Percentiles rank a stretch among this genome's conserved stretches.
Conservation (phyloP, 2,113 vertebrate species). For the Leptobrachium ailaonicum region DNA sequence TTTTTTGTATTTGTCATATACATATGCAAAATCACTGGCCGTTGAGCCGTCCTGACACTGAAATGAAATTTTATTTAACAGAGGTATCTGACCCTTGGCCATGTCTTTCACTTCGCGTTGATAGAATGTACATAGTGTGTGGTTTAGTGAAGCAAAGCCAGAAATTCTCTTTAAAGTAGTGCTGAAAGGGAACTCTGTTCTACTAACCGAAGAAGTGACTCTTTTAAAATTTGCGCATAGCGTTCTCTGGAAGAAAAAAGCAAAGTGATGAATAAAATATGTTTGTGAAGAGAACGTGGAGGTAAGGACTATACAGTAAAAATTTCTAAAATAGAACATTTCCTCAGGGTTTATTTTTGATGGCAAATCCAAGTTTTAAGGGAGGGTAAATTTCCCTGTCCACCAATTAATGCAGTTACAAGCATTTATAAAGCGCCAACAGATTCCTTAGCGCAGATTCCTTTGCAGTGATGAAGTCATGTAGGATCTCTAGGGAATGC, state of each 20-base stretch:
- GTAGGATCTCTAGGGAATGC: no score
- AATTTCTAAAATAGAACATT: neutral
- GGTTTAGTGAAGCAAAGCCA: neutral
- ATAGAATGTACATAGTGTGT: neutral
- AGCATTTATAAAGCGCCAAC: no score
- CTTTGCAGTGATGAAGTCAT: no score
- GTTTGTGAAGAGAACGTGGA: neutral
- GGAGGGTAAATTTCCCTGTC: no score
- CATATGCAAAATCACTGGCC: neutral
- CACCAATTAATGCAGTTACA: no score
- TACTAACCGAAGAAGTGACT: neutral
- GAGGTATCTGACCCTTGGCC: slow-evolving; percentile 1
- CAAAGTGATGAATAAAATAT: neutral
- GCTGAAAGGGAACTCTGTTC: neutral
- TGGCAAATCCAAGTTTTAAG: no score
- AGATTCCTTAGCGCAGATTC: no score
- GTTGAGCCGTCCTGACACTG: neutral
- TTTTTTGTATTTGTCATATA: slow-evolving; percentile 5
- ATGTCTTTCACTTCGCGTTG: neutral
- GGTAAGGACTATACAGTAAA: neutral
- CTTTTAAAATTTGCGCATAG: slow-evolving; percentile 11
- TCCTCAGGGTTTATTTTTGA: no score
- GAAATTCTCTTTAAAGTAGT: slow-evolving; percentile 9
- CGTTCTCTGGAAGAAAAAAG: neutral
- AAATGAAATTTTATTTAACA: slow-evolving; percentile 8